Evolutionary conservation across 2,797 vertebrate genomes (phyloP).

Genomic region (Lophius americanus): DNA sequence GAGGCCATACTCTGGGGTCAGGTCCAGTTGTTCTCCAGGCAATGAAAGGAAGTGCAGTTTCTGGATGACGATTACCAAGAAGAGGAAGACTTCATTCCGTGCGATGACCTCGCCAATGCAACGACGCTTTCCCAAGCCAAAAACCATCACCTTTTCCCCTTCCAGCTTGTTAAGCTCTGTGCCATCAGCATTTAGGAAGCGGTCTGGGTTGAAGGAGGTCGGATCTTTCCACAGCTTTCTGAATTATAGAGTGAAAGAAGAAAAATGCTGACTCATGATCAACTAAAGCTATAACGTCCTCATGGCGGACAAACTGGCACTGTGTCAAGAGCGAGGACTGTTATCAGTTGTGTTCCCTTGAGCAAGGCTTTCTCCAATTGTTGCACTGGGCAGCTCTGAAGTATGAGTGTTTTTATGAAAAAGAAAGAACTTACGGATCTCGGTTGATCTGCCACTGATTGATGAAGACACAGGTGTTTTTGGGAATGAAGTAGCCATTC

Average conservation of each 20-base stretch:
- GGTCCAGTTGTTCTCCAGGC: conserved; percentile 80
- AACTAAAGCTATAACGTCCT: not conserved
- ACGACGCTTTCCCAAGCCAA: conserved; percentile 89
- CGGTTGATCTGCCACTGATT: conserved; percentile 98
- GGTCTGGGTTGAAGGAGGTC: conserved; percentile 84
- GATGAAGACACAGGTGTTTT: conserved; percentile 90
- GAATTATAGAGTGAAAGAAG: conserved; percentile 22
- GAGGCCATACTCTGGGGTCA: conserved; percentile 89
- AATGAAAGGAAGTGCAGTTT: conserved; percentile 81
- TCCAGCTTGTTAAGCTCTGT: conserved; percentile 76
- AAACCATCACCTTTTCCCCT: conserved; percentile 85
- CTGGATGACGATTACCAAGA: conserved; percentile 89
- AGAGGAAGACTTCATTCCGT: conserved; percentile 90
- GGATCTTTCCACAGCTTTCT: conserved; percentile 91
- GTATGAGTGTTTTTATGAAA: not conserved
- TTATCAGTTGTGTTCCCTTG: not conserved
- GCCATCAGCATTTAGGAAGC: conserved; percentile 84
- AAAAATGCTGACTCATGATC: not conserved
- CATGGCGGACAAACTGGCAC: not conserved
- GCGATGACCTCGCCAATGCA: conserved; percentile 91
- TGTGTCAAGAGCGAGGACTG: not conserved
- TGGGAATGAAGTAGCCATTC: conserved; percentile 91
- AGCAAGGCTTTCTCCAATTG: not conserved
- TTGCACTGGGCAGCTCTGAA: not conserved
- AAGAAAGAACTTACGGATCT: conserved; percentile 86